phyloP scores from a whole-genome alignment of 2,797 vertebrate species.

The Premnoplex brunnescens region DNA sequence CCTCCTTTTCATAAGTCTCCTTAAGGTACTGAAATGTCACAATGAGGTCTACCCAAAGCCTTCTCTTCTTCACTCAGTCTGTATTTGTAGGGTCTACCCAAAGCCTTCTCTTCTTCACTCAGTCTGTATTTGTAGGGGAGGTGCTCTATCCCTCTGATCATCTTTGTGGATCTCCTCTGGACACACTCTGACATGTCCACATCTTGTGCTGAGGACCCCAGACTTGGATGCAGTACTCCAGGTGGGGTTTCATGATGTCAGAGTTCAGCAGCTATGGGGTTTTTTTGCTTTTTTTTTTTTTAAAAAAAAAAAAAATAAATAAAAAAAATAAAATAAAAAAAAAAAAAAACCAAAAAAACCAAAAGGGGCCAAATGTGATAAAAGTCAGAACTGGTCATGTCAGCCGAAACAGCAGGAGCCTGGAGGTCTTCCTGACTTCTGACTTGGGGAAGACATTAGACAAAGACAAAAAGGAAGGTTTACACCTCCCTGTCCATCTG shows the following conservation, averaged over 20 bases:
- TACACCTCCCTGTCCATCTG: not conserved
- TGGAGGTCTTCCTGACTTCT: not conserved
- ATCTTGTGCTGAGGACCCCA: not conserved
- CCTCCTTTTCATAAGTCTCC: not conserved
- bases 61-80: not conserved
- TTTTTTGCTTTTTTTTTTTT: not conserved
- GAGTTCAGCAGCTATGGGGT: not conserved
- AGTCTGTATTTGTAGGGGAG: not conserved
- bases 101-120: not conserved
- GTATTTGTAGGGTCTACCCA: not conserved
- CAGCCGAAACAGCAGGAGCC: not conserved
- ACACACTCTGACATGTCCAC: not conserved
- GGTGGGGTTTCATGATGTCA: not conserved
- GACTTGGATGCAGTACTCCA: not conserved
- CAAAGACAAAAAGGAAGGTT: not conserved
- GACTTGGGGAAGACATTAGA: not conserved
- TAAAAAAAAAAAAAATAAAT: no score
- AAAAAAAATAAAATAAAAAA: no score
- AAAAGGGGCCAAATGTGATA: accelerated
- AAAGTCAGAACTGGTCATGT: not conserved
- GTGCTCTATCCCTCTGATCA: not conserved
- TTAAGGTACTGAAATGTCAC: not conserved
- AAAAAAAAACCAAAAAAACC: no score
- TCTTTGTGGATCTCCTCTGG: not conserved
- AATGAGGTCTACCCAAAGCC: not conserved